Conservation (phyloP, 2,113 vertebrate species). For the Lichenostomus cassidix region DNA sequence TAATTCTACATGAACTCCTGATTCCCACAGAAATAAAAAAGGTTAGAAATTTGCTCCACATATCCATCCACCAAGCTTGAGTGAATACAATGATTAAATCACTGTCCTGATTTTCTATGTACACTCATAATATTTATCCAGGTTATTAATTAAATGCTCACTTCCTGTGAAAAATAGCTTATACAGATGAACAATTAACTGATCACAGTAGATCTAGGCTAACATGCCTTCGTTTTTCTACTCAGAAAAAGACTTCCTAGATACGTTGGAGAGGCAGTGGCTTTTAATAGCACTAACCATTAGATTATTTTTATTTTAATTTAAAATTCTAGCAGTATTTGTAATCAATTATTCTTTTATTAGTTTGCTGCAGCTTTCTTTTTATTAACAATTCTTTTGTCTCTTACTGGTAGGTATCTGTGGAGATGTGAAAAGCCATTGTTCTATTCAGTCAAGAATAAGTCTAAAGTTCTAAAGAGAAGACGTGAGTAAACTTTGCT, state of each 20-base stretch:
- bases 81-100: neutral
- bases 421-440: slow-evolving; percentile 78
- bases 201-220: neutral
- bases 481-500: slow-evolving; percentile 70
- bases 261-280: neutral
- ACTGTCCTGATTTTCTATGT: neutral
- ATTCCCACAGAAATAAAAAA: neutral
- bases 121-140: neutral
- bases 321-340: neutral
- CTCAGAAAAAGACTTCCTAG: neutral
- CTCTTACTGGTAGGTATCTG: slow-evolving; percentile 53
- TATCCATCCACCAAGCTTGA: neutral
- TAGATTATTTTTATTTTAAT: neutral
- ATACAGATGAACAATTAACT: neutral
- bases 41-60: neutral
- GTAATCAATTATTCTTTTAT: neutral
- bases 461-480: slow-evolving; percentile 60
- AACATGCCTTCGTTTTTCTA: neutral
- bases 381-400: neutral
- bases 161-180: neutral
- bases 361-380: neutral
- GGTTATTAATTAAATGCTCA: neutral
- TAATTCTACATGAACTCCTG: neutral
- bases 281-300: neutral
- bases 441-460: slow-evolving; percentile 59